A percentile compares a stretch with the other conserved stretches of the same genome.
phyloP scores from a whole-genome alignment of 1,140 invertebrate genomes.

The Holcopasites calliopsidis region DNA sequence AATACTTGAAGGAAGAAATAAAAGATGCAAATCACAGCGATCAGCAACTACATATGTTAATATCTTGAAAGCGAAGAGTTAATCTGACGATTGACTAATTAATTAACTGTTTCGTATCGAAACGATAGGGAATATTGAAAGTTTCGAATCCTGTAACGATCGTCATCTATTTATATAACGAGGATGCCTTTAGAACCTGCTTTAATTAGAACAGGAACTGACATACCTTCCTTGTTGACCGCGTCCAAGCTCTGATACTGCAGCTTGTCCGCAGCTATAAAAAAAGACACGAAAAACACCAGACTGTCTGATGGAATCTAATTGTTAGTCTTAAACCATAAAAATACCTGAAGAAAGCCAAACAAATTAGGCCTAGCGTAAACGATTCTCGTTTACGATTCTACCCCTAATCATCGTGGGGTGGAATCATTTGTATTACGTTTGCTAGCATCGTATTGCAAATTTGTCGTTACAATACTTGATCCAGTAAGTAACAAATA shows the following conservation, averaged over 20 bases:
- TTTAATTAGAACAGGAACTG: slow-evolving; percentile 26
- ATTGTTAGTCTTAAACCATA: slow-evolving; percentile 19
- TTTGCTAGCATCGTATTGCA: neutral
- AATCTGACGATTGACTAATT: neutral
- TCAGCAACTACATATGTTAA: slow-evolving; percentile 6
- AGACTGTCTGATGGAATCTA: slow-evolving; percentile 36
- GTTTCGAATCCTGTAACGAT: neutral
- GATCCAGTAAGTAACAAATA: too few species aligned
- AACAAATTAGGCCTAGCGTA: neutral
- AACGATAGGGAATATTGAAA: too few species aligned
- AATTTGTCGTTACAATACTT: neutral
- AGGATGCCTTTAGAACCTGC: slow-evolving; percentile 11
- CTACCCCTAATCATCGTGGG: too few species aligned
- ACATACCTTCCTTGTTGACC: slow-evolving; percentile 83
- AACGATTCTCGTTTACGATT: too few species aligned
- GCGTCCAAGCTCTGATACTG: slow-evolving; percentile 84
- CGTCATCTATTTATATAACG: slow-evolving; percentile 1
- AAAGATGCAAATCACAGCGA: slow-evolving; percentile 20
- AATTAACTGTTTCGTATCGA: neutral
- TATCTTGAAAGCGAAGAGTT: slow-evolving; percentile 13
- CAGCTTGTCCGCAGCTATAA: slow-evolving; percentile 82
- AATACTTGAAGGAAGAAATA: neutral
- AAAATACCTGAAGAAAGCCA: neutral
- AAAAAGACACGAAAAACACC: slow-evolving; percentile 76
- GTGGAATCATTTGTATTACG: too few species aligned